A percentile compares a stretch with the other conserved stretches of the same genome.
phyloP scores from a whole-genome alignment of 2,797 vertebrate species.

The Enteromius afrohamiltoni region DNA sequence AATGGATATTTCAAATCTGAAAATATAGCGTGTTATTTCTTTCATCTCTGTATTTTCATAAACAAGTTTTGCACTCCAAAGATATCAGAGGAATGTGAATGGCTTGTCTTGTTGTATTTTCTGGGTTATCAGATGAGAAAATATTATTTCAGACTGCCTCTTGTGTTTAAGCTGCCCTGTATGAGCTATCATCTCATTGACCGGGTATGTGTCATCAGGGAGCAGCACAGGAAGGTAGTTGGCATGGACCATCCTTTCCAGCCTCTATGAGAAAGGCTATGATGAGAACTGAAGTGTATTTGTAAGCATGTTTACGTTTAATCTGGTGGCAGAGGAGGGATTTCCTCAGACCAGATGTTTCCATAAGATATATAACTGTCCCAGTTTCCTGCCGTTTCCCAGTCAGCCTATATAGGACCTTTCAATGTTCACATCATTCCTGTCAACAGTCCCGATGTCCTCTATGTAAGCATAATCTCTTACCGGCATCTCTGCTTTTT shows the following conservation, averaged over 20 bases:
- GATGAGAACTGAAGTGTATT: constrained; percentile 23
- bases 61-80: constrained; percentile 20
- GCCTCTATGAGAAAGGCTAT: constrained; percentile 57
- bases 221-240: constrained; percentile 48
- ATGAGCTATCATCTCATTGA: constrained; percentile 32
- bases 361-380: constrained; percentile 69
- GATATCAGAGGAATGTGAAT: constrained; percentile 39
- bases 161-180: constrained; percentile 39
- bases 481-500: constrained; percentile 53
- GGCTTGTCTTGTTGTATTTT: constrained; percentile 49
- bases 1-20: background rate
- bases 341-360: constrained; percentile 73
- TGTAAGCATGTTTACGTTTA: constrained; percentile 25
- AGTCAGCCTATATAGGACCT: constrained; percentile 12
- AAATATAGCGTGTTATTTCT: constrained; percentile 13
- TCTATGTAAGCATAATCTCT: constrained; percentile 33
- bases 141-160: constrained; percentile 60
- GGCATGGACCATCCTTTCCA: constrained; percentile 54
- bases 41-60: constrained; percentile 34
- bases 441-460: constrained; percentile 14
- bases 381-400: constrained; percentile 31
- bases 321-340: constrained; percentile 34
- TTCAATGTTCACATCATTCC: background rate
- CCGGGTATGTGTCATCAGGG: constrained; percentile 44
- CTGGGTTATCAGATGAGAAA: constrained; percentile 56